phyloP scores from a whole-genome alignment of 2,888 invertebrate species.

The Agrotis puta region DNA sequence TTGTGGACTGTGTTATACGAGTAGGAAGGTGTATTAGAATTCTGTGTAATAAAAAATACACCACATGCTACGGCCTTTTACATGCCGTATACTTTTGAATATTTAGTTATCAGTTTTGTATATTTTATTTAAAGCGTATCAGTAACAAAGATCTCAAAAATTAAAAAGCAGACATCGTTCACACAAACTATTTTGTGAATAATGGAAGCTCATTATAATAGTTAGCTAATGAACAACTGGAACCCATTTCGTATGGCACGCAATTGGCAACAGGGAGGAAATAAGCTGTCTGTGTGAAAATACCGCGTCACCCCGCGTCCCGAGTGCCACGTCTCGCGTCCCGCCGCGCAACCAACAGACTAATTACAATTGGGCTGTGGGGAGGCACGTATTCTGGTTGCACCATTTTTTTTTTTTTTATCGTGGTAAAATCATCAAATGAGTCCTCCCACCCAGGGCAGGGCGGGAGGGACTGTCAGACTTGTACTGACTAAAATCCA shows the following conservation, averaged over 20 bases:
- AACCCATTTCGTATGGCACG: neutral
- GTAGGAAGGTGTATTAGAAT: no score
- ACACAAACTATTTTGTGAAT: neutral
- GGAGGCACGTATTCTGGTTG: neutral
- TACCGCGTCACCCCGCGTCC: neutral
- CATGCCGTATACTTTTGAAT: neutral
- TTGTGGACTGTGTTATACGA: no score
- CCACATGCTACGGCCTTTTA: no score
- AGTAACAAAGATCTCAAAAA: neutral
- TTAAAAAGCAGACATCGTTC: neutral
- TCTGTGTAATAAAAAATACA: no score
- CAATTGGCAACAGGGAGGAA: neutral
- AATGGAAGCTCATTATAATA: neutral
- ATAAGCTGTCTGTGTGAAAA: constrained; percentile 2
- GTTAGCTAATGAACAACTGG: neutral
- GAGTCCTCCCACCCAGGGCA: no score
- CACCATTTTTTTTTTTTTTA: no score
- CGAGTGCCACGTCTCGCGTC: neutral
- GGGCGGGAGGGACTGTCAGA: no score
- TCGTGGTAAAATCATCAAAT: no score
- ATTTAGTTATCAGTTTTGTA: neutral
- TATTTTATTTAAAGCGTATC: neutral
- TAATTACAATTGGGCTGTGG: neutral
- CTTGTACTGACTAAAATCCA: no score
- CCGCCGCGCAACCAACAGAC: neutral